Evolutionary conservation across 1,140 invertebrate species (phyloP), one percentile per base, ranked within the genome.

Genomic region (Hyposmocoma kahamanoa): DNA sequence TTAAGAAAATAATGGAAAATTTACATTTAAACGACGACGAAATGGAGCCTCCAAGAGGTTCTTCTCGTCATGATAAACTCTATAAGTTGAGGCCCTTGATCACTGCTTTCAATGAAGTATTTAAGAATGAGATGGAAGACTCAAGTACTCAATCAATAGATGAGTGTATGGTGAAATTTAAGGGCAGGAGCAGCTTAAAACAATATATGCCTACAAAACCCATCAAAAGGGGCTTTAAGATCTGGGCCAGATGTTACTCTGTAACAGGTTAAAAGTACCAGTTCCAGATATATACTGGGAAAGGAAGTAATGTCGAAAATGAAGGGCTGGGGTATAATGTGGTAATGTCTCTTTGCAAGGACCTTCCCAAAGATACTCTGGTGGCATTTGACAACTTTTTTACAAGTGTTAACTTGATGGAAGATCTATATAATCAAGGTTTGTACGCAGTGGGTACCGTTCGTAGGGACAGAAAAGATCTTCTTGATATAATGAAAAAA

Each of bases 191-290:
- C 39, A 34, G 21, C 10, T 18, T 66, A 32, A 62, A 62, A 45
- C 65, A 62, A 46, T 68, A 66, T 24, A 52, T 66, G 44, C 56
- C 55, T 3, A 53, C 54, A 38, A 70, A 67, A 39, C 61, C 67
- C n/a, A 51, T 67, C 17, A 72, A 72, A 54, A 34, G 64, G 28
- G 64, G 67, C 3, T 70, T 58, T 30, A 70, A 68, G 38, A 42
- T 55, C 17, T 72, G 67, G 69, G 50, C 50, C 13, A 34, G 59
- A 13, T 59, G 56, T 30, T 56, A 67, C 34, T 21, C 42, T 8
- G 34, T 32, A 43, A 60, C 48, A 13, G 60, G 56, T 3, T 62
- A 62, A 18, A 22, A 59, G 22, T 59, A 53, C 32, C 3, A 56
- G 21, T 66, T 52, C 32, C 22, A 61, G 21, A 28, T 58, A 11